Base-by-base conservation (phyloP, 2,888 invertebrate genomes). In the Xylophagus ater region DNA sequence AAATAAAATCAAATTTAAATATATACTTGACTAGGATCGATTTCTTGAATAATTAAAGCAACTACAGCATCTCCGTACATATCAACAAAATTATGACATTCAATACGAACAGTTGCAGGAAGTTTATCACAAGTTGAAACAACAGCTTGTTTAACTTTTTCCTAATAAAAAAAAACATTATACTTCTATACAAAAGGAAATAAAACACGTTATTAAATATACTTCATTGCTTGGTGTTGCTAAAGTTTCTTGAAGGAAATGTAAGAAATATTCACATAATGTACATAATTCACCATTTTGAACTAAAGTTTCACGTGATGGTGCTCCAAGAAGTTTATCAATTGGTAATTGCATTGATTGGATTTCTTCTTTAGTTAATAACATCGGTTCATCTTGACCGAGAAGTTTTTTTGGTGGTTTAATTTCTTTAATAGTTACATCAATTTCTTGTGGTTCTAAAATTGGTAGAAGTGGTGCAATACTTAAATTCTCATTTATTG, bases 231-330 rank as follows among this genome's bases (percentile, higher is more conserved):
- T 60, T 2, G 78, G 75, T 46, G 76, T 70, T 38, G 82, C 80
- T 47, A 87, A 67, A 13, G 73, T 72, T 35, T 79, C 71, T 57
- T 89, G 88, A 31, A 88, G 52, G 46, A 79, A 83, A 56, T 87
- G 85, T 50, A 89, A 61, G 60, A 85, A 69, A 62, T 85, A 86
- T 64, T 88, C 78, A 56, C 90, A 90, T 58, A 89, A 72, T 19
- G 78, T 74, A 60, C 90, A 89, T 2, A 68, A 58, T 46, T 59
- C 48, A 9, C 62, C 76, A 56, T 53, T 72, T 66, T 55, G 59
- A 44, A 53, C 62, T 6, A 54, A 40, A 35, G 49, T 23, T 5
- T 41, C 28, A 3, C 60, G 53, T 54, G 59, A 50, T 48, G 64
- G 45, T 50, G 67, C 56, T 49, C 65, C 56, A 67, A 64, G 56